phyloP scores from a whole-genome alignment of 1,140 invertebrate species.

The Archegozetes longisetosus region DNA sequence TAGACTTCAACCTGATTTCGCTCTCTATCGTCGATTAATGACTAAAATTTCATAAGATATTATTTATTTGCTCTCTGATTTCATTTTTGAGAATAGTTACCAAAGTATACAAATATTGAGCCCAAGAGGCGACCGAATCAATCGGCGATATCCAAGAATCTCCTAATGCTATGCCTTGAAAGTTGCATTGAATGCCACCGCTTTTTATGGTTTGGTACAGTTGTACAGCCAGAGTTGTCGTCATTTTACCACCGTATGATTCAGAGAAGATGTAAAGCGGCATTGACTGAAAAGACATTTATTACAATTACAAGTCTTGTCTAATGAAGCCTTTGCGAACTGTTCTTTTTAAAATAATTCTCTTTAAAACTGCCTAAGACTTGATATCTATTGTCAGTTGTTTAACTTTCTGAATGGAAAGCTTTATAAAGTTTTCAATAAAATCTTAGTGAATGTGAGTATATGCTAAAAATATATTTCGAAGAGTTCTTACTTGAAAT shows the following conservation, averaged over 20 bases:
- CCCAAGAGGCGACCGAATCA: slow-evolving; percentile 61
- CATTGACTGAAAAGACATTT: slow-evolving; percentile 38
- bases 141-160: slow-evolving; percentile 73
- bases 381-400: neutral
- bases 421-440: neutral
- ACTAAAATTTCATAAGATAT: slow-evolving; percentile 25
- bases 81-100: slow-evolving; percentile 31
- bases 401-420: neutral
- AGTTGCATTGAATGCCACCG: slow-evolving; percentile 46
- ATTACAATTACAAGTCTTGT: too few species aligned
- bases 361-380: too few species aligned
- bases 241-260: slow-evolving; percentile 80
- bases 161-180: slow-evolving; percentile 58
- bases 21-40: slow-evolving; percentile 34
- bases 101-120: slow-evolving; percentile 47
- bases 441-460: too few species aligned
- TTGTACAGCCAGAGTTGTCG: slow-evolving; percentile 49
- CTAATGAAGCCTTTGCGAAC: too few species aligned
- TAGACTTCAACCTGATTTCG: slow-evolving; percentile 26
- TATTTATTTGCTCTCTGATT: neutral
- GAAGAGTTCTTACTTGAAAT: slow-evolving; percentile 33
- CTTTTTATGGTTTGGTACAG: slow-evolving; percentile 46
- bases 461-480: too few species aligned
- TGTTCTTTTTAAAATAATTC: too few species aligned
- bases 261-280: slow-evolving; percentile 66